A percentile compares a stretch with the other conserved stretches of the same genome.
phyloP scores from a whole-genome alignment of 2,888 invertebrate species.

The Agrotis ipsilon region DNA sequence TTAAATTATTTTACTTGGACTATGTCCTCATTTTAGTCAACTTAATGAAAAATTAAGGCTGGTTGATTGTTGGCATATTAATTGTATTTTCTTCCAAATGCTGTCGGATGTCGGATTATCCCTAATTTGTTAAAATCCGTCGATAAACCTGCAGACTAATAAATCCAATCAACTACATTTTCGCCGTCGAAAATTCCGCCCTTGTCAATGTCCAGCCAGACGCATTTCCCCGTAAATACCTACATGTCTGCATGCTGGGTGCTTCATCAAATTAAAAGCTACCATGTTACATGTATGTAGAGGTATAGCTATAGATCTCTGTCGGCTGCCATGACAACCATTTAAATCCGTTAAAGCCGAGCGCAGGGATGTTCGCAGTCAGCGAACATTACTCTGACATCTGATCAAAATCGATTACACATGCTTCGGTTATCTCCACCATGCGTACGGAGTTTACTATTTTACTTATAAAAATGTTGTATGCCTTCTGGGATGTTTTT shows the following conservation, averaged over 20 bases:
- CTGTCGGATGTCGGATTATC: too few relatives aligned
- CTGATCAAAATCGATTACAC: constrained; percentile 63
- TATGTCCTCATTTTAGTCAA: neutral
- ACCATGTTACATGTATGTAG: constrained; percentile 12
- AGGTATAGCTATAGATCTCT: constrained; percentile 29
- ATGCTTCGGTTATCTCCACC: constrained; percentile 30
- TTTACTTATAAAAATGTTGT: constrained; percentile 11
- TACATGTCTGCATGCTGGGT: constrained; percentile 26
- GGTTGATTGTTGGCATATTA: neutral
- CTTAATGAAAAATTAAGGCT: neutral
- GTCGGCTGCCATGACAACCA: constrained; percentile 65
- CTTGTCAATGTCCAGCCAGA: constrained; percentile 38
- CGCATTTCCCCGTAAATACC: constrained; percentile 23
- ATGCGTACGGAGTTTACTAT: constrained; percentile 12
- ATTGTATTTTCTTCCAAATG: constrained; percentile 5
- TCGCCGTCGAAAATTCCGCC: constrained; percentile 9
- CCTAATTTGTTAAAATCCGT: neutral
- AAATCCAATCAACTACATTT: constrained; percentile 13
- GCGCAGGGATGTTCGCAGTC: constrained; percentile 46
- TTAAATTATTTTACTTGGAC: constrained; percentile 6
- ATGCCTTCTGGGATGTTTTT: neutral
- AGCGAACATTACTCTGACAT: constrained; percentile 61
- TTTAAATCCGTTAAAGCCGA: constrained; percentile 57
- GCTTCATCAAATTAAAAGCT: constrained; percentile 47
- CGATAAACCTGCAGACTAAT: neutral